phyloP scores from a whole-genome alignment of 2,797 vertebrate genomes.

The Cichlasoma orientale region DNA sequence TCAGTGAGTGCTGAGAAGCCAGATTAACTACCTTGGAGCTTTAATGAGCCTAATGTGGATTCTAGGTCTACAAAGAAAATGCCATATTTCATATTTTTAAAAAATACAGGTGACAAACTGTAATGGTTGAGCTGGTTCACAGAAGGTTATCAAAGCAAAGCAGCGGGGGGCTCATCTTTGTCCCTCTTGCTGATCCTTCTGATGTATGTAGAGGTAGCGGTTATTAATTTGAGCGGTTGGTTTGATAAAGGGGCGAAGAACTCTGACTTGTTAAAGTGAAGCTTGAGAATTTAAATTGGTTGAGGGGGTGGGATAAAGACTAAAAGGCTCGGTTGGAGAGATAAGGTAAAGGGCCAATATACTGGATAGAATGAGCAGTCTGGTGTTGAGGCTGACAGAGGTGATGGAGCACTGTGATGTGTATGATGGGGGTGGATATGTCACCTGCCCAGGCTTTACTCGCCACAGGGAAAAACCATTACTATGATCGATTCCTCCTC shows the following conservation, averaged over 20 bases:
- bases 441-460: slow-evolving; percentile 66
- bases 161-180: slow-evolving; percentile 28
- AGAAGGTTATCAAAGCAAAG: slow-evolving; percentile 36
- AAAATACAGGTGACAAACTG: slow-evolving; percentile 4
- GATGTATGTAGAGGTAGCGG: slow-evolving; percentile 47
- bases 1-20: slow-evolving; percentile 13
- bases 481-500: slow-evolving; percentile 62
- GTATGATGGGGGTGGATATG: slow-evolving; percentile 63
- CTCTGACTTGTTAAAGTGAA: slow-evolving; percentile 37
- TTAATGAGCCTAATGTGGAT: slow-evolving; percentile 28
- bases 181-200: slow-evolving; percentile 16
- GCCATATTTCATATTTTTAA: background rate
- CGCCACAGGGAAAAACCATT: slow-evolving; percentile 51
- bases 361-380: slow-evolving; percentile 57
- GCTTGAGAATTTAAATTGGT: slow-evolving; percentile 57
- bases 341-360: slow-evolving; percentile 45
- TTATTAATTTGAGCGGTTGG: slow-evolving; percentile 49
- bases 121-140: slow-evolving; percentile 18
- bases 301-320: slow-evolving; percentile 35
- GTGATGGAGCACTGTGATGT: slow-evolving; percentile 66
- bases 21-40: background rate
- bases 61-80: background rate
- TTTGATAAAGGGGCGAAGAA: slow-evolving; percentile 52
- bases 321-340: slow-evolving; percentile 42
- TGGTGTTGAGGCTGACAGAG: slow-evolving; percentile 45